Base-by-base conservation (phyloP, 1,140 invertebrate species). In the Lordiphosa stackelbergi region DNA sequence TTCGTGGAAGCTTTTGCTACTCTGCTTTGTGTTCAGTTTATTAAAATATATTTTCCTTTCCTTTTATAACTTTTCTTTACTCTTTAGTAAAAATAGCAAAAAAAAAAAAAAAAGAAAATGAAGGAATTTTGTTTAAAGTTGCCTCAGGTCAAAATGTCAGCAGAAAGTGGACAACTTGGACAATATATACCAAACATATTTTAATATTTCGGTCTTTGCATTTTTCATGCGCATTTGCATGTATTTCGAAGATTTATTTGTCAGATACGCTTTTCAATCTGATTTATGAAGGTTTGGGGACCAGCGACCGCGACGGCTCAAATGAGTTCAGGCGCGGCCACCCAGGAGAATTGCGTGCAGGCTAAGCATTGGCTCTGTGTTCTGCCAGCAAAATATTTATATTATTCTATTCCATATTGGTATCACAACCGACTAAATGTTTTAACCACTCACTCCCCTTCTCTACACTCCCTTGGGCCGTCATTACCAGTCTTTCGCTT, bases 261-360 rank as follows among this genome's bases (percentile, higher is more conserved):
- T 28, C 34, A 53, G 51, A 53, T 53, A 40, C 31, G 38, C 24
- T 38, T 40, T 40, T 46, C 43, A 22, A 53, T 53, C 41, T 53
- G 51, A 53, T 53, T 53, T 53, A 53, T 53, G 51, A 53, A 53
- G 51, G n/a, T 53, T 16, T 13, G 10, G 48, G 48, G 34, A 31
- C 28, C 6, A 8, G 28, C 28, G 5, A 31, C 28, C 28, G 28
- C 28, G 28, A 31, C 28, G 6, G 28, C 28, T 7, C 28, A 31
- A 31, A 31, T 31, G 28, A 31, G 28, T 3, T 31, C 28, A 31
- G 28, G 5, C 28, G 28, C 28, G 28, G 28, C 28, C 28, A 31
- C 28, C 28, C 28, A 31, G 7, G 28, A 31, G 28, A 31, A 31
- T 31, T 3, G 28, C 28, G 28, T 31, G 28, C 7, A 7, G 28